phyloP scores from a whole-genome alignment of 2,888 invertebrate genomes.

The Onthophagus sagittarius region DNA sequence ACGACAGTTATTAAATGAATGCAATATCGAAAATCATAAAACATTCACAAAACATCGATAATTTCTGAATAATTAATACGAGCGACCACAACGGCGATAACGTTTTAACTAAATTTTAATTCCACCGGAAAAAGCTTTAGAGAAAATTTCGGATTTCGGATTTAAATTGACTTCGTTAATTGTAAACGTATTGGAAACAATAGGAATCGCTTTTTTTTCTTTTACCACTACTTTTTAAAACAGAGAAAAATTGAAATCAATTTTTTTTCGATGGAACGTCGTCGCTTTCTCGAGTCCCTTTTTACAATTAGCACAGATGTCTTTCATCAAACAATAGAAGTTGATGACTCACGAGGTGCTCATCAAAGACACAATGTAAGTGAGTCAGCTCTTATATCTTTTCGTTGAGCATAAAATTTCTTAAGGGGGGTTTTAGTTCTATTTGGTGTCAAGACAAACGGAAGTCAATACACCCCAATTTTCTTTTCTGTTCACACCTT shows the following conservation, averaged over 20 bases:
- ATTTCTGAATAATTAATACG: background rate
- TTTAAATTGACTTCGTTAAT: background rate
- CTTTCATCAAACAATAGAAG: slow-evolving; percentile 25
- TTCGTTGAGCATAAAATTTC: background rate
- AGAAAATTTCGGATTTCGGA: background rate
- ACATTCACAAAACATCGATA: background rate
- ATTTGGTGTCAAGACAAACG: background rate
- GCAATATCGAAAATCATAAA: background rate
- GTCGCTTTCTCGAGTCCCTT: slow-evolving; percentile 1
- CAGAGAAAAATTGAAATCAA: too few relatives aligned
- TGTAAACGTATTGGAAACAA: background rate
- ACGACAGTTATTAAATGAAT: background rate
- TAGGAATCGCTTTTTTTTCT: background rate
- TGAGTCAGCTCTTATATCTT: slow-evolving; percentile 20
- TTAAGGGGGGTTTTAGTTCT: background rate
- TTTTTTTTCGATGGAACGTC: background rate
- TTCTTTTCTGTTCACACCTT: background rate
- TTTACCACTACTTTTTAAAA: background rate
- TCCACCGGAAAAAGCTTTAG: background rate
- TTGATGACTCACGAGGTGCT: slow-evolving; percentile 32
- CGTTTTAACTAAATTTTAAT: background rate
- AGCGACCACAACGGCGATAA: background rate
- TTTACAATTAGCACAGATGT: slow-evolving; percentile 32
- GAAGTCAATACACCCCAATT: background rate
- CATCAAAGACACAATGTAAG: slow-evolving; percentile 34